Evolutionary conservation across 1,140 invertebrate species (phyloP), one percentile per base, ranked within the genome.

Genomic region (Acromyrmex echinatior): DNA sequence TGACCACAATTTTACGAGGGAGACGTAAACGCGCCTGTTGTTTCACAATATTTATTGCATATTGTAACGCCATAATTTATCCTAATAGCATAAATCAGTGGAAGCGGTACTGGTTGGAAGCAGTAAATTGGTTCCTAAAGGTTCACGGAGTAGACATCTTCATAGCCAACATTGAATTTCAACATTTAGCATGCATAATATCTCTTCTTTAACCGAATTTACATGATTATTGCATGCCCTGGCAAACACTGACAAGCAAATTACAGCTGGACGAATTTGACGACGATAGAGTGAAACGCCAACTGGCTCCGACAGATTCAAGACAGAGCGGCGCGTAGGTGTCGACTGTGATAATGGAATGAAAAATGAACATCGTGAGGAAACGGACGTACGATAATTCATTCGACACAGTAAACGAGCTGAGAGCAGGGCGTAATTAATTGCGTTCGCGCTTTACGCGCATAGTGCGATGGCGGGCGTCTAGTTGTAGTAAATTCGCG

Each of bases 351-450:
- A 87, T 71, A 86, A 86, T 39, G 39, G 66, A 56, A 73, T 35
- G 60, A 63, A 88, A 89, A 84, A 66, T 68, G 68, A 73, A 70
- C 53, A 93, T 74, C 86, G 84, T 58, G 86, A 92, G 79, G 74
- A 92, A 94, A 93, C 86, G 87, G 87, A 92, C 87, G 81, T 91
- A 88, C 91, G 90, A 89, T 92, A 92, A 91, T 92, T 93, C 92
- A 93, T 93, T 89, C 88, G 62, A 86, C 76, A 88, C 88, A 76
- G 91, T 91, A 92, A 92, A 93, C 91, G 91, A 93, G 92, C 86
- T 91, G 91, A 92, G 93, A 93, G 92, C 91, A 91, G 84, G 81
- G 90, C 88, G 77, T 93, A 94, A 94, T 94, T 93, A 94, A 94
- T 94, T 92, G 91, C 91, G 91, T 91, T 93, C 89, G 85, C 90